Percentiles rank a stretch among this genome's conserved stretches.
phyloP scores from a whole-genome alignment of 2,888 invertebrate genomes.

The Nineta flava region DNA sequence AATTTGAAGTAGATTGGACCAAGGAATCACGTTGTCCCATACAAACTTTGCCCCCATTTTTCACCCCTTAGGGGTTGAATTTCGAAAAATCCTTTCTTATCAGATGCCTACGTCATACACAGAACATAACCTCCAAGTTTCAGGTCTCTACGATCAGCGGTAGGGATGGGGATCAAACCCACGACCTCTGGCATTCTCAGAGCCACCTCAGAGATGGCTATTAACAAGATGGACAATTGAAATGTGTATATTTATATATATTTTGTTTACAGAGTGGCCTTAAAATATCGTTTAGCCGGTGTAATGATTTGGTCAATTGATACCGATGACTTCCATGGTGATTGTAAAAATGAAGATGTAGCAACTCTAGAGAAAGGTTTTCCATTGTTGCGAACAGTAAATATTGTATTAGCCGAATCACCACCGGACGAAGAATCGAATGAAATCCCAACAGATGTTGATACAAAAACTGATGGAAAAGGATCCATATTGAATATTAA shows the following conservation, averaged over 20 bases:
- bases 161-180: too few relatives aligned
- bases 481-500: neutral
- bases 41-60: too few relatives aligned
- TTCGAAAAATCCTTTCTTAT: too few relatives aligned
- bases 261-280: constrained; percentile 37
- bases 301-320: constrained; percentile 84
- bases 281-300: constrained; percentile 52
- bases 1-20: too few relatives aligned
- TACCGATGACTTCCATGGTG: constrained; percentile 70
- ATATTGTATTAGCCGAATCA: constrained; percentile 43
- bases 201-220: neutral
- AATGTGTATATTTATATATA: too few relatives aligned
- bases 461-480: neutral
- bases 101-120: too few relatives aligned
- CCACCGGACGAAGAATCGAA: constrained; percentile 35
- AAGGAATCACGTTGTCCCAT: too few relatives aligned
- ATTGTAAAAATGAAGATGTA: constrained; percentile 36
- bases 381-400: constrained; percentile 55
- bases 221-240: too few relatives aligned
- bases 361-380: constrained; percentile 43
- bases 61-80: too few relatives aligned
- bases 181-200: too few relatives aligned
- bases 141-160: too few relatives aligned
- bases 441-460: constrained; percentile 17
- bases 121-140: too few relatives aligned